These are phyloP conservation scores for Scomber scombrus DNA, from an alignment of 2,113 vertebrate species.

Conservation along the genomic window DNA sequence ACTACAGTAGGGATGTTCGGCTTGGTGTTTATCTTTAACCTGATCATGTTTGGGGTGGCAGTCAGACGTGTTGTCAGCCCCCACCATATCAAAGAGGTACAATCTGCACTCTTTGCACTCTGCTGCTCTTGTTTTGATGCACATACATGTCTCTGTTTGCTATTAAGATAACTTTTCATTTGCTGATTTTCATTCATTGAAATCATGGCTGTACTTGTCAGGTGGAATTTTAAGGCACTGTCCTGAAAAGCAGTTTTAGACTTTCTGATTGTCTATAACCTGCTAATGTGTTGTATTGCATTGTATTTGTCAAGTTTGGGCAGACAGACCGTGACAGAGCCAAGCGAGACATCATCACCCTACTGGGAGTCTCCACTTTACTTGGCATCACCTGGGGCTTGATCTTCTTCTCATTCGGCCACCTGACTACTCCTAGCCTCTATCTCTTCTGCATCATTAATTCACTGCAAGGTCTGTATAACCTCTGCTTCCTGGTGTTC, in stretches of 20 bases:
- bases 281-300: not conserved
- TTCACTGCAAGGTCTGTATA: slow-evolving; percentile 70
- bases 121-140: not conserved
- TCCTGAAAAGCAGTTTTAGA: not conserved
- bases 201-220: not conserved
- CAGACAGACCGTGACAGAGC: not conserved
- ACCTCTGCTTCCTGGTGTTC: not conserved
- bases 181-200: not conserved
- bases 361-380: slow-evolving; percentile 67
- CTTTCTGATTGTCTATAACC: not conserved
- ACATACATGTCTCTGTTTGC: no score
- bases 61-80: slow-evolving; percentile 23
- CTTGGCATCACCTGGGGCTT: slow-evolving; percentile 75
- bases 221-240: not conserved
- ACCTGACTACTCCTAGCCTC: slow-evolving; percentile 44
- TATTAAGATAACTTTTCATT: no score
- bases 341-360: slow-evolving; percentile 36
- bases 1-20: slow-evolving; percentile 50
- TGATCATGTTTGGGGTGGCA: slow-evolving; percentile 43
- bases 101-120: not conserved
- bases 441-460: slow-evolving; percentile 76
- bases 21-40: slow-evolving; percentile 66
- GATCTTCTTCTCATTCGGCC: slow-evolving; percentile 66
- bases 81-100: slow-evolving; percentile 35
- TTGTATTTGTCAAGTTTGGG: slow-evolving; percentile 7